phyloP scores from a whole-genome alignment of 2,888 invertebrate species.

The Drosophila algonquin region DNA sequence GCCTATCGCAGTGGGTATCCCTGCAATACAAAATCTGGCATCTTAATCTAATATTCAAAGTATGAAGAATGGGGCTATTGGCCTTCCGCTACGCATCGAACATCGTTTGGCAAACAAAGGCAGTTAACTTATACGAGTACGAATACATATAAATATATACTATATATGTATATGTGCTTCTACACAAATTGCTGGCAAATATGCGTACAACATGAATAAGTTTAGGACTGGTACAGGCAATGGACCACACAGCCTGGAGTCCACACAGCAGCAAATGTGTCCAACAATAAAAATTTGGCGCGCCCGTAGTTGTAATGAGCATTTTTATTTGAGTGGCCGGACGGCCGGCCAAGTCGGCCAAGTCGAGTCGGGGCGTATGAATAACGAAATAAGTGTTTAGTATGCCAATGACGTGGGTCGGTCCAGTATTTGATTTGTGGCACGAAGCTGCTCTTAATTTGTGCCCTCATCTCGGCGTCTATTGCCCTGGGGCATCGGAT shows the following conservation, averaged over 20 bases:
- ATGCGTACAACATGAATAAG: slow-evolving; percentile 71
- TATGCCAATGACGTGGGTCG: slow-evolving; percentile 38
- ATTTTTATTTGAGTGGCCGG: slow-evolving; percentile 46
- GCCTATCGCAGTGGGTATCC: slow-evolving; percentile 14
- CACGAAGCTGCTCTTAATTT: slow-evolving; percentile 37
- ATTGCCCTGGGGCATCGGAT: slow-evolving; percentile 26
- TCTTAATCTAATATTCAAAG: slow-evolving; percentile 49
- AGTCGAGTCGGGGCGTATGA: slow-evolving; percentile 59
- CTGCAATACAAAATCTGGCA: slow-evolving; percentile 38
- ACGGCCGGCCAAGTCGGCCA: neutral
- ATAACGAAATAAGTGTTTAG: slow-evolving; percentile 48
- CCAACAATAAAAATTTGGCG: slow-evolving; percentile 59
- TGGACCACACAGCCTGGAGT: slow-evolving; percentile 4
- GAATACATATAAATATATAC: no score
- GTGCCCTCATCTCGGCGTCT: slow-evolving; percentile 2
- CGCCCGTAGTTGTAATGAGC: slow-evolving; percentile 53
- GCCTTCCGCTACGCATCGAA: slow-evolving; percentile 31
- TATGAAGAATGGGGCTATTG: slow-evolving; percentile 45
- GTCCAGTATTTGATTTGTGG: slow-evolving; percentile 50
- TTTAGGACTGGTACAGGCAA: slow-evolving; percentile 16
- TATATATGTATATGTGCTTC: slow-evolving; percentile 37
- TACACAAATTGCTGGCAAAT: slow-evolving; percentile 71
- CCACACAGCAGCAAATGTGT: slow-evolving; percentile 42
- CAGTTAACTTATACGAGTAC: slow-evolving; percentile 17
- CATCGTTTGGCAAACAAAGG: slow-evolving; percentile 39